Evolutionary conservation across 2,888 invertebrate genomes (phyloP), one percentile per base, ranked within the genome.

Genomic region (Leucoptera coffeella): DNA sequence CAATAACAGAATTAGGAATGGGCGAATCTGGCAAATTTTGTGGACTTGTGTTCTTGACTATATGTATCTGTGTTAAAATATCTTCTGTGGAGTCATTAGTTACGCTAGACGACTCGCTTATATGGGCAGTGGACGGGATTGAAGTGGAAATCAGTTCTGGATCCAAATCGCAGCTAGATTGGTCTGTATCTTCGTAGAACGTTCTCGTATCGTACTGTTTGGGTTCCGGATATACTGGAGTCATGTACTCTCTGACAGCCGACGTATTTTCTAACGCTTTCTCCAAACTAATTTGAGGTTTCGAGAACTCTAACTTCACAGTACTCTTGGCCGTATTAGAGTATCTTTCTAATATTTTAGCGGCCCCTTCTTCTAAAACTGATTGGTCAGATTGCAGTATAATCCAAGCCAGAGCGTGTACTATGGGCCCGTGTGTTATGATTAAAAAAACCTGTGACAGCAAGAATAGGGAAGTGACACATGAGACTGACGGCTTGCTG

Each of bases 401-500:
- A 29, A 93, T 88, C 77, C 91, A 85, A 21, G 94, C 91, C 36
- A 97, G 58, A 4, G 88, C 84, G 42, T 90, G 85, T 4, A 96
- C 91, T 38, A 97, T 75, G 1, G 94, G 92, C 2, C 83, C 80
- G 51, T 96, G 91, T 3, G 88, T 85, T 35, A 96, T 82, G 35
- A 96, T 95, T 30, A 96, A 73, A 65, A 96, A 96, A 24, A 97
- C 93, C 77, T 95, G 88, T 2, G 94, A 93, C 32, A 95, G 62
- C 30, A 96, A 67, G 65, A 92, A 96, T 32, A 96, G 64, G 1
- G 94, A 81, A 4, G 95, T 91, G 7, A 94, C 89, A 32, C 88
- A 85, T 31, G 93, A 92, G 1, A 93, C 86, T 33, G 85, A 82
- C 3, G 81, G 82, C 52, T 80, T 79, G 5, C 48, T 46, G 36